Evolutionary conservation across 2,888 invertebrate species (phyloP).

Genomic region (Ischnus inquisitorius): DNA sequence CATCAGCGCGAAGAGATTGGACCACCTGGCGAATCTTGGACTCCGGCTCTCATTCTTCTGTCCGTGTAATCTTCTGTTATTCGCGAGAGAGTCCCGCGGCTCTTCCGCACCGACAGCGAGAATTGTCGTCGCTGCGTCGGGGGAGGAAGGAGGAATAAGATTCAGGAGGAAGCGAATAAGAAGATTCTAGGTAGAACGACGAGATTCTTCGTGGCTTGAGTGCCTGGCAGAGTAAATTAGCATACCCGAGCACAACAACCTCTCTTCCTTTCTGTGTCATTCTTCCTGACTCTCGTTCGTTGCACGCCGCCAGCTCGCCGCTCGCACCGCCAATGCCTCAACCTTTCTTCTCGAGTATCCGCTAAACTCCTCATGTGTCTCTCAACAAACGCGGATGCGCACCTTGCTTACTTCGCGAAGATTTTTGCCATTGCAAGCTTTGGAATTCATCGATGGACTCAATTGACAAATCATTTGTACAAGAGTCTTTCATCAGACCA

Average conservation of each 20-base stretch:
- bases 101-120: constrained; percentile 74
- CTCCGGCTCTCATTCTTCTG: constrained; percentile 79
- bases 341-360: constrained; percentile 35
- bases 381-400: constrained; percentile 12
- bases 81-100: constrained; percentile 69
- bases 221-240: constrained; percentile 59
- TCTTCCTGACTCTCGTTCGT: constrained; percentile 42
- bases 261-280: constrained; percentile 39
- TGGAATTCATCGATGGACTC: too few relatives aligned
- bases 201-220: constrained; percentile 32
- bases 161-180: constrained; percentile 54
- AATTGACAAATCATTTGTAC: too few relatives aligned
- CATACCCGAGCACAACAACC: constrained; percentile 51
- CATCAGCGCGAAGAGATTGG: constrained; percentile 70
- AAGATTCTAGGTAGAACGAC: constrained; percentile 38
- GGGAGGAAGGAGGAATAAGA: constrained; percentile 16
- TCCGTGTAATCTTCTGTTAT: constrained; percentile 66
- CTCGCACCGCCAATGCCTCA: background rate
- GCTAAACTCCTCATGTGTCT: constrained; percentile 16
- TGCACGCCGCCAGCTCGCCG: too few relatives aligned
- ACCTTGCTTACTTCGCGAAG: constrained; percentile 4
- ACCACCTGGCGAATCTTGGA: constrained; percentile 79
- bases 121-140: constrained; percentile 43
- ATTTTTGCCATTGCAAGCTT: too few relatives aligned
- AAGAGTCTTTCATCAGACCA: too few relatives aligned